These are phyloP conservation scores for Malurus alboscapulatus DNA, from an alignment of 2,113 vertebrate genomes.

Conservation along the genomic window DNA sequence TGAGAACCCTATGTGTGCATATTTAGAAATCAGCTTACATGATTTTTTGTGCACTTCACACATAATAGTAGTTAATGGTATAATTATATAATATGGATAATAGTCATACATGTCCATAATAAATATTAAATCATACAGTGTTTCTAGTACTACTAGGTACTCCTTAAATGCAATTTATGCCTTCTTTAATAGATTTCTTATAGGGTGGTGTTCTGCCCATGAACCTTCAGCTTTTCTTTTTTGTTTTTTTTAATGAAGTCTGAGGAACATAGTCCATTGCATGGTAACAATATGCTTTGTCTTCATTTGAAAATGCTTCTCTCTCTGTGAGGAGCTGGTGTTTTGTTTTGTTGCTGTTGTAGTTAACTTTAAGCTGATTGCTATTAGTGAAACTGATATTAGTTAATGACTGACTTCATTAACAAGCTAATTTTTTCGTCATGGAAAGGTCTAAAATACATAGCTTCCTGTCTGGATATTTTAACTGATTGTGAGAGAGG, in stretches of 20 bases:
- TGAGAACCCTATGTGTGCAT: neutral
- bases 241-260: neutral
- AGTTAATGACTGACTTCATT: neutral
- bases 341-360: neutral
- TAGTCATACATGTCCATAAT: neutral
- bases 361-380: constrained; percentile 4
- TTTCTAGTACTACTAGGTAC: neutral
- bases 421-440: neutral
- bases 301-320: neutral
- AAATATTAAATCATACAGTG: neutral
- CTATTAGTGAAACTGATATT: neutral
- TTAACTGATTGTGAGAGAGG: neutral
- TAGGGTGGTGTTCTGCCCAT: neutral
- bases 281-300: neutral
- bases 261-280: neutral
- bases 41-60: neutral
- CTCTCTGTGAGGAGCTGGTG: neutral
- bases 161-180: neutral
- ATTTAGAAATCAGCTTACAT: neutral
- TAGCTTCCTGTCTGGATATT: neutral
- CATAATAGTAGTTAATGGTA: neutral
- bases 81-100: neutral
- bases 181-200: neutral
- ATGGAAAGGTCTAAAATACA: neutral
- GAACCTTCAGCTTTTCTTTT: neutral